Evolutionary conservation across 2,888 invertebrate species (phyloP).

Genomic region (Drosophila acutilabella): DNA sequence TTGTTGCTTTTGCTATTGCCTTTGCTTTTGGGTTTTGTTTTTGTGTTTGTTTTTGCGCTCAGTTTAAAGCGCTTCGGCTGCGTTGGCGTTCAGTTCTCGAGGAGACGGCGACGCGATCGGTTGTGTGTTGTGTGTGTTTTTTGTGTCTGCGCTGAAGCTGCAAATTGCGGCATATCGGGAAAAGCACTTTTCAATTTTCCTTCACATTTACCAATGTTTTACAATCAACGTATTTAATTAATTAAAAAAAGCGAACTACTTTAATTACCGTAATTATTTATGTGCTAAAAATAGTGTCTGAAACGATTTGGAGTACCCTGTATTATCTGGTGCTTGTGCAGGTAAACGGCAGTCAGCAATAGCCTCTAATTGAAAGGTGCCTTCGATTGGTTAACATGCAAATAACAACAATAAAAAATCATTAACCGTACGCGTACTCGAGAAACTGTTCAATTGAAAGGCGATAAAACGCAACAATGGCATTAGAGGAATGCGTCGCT

Average conservation of each 20-base stretch:
- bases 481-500: conserved; percentile 38
- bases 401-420: conserved; percentile 49
- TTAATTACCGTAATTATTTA: too few relatives aligned
- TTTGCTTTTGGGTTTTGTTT: conserved; percentile 2
- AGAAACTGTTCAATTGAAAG: conserved; percentile 48
- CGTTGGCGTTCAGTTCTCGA: conserved; percentile 73
- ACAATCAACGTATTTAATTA: not conserved
- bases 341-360: conserved; percentile 40
- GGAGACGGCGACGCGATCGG: conserved; percentile 71
- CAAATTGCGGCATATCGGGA: conserved; percentile 20
- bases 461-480: conserved; percentile 50
- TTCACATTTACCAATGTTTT: conserved; percentile 33
- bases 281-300: not conserved
- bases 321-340: conserved; percentile 21
- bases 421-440: conserved; percentile 38
- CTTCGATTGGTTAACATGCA: conserved; percentile 53
- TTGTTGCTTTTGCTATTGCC: conserved; percentile 8
- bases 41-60: conserved; percentile 13
- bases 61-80: conserved; percentile 51
- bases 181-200: conserved; percentile 30
- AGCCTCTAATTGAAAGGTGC: conserved; percentile 60
- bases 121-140: conserved; percentile 41
- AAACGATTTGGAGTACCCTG: conserved; percentile 25
- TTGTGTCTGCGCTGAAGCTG: conserved; percentile 29
- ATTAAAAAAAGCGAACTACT: too few relatives aligned